These are phyloP conservation scores for Epiblema foenella DNA, from an alignment of 2,888 invertebrate genomes.

Conservation along the genomic window DNA sequence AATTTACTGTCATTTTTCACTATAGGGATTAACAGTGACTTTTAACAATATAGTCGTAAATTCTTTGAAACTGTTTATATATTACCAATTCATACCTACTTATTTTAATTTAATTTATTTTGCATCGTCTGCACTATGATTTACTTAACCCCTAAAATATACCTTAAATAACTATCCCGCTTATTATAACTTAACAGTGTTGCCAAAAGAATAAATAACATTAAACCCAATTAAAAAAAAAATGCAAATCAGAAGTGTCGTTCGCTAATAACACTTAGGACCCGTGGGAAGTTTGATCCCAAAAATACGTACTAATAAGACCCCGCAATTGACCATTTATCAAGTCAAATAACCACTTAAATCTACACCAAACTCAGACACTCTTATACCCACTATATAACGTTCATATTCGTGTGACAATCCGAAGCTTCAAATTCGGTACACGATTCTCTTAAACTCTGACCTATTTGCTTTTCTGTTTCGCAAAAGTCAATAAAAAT, in stretches of 20 bases:
- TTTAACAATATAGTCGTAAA: too few species aligned
- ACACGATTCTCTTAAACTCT: conserved; percentile 1
- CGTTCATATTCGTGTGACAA: not conserved
- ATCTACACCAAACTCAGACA: not conserved
- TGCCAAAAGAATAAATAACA: conserved; percentile 1
- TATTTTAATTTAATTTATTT: too few species aligned
- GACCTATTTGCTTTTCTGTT: conserved; percentile 6
- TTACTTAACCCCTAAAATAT: too few species aligned
- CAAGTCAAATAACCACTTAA: conserved; percentile 34
- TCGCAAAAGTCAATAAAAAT: not conserved
- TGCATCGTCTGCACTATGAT: too few species aligned
- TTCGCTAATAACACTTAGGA: not conserved
- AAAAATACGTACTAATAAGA: conserved; percentile 18
- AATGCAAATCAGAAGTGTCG: conserved; percentile 14
- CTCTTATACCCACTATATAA: not conserved
- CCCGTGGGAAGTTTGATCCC: conserved; percentile 24
- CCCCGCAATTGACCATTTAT: conserved; percentile 20
- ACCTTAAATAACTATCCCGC: not conserved
- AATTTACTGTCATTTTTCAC: too few species aligned
- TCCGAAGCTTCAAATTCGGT: conserved; percentile 7
- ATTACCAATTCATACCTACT: too few species aligned
- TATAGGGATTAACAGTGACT: too few species aligned
- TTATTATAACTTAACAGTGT: not conserved
- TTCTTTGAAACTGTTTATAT: too few species aligned
- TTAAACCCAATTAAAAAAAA: conserved; percentile 23